These are phyloP conservation scores for Erythrolamprus reginae DNA, from an alignment of 2,113 vertebrate species.

Conservation along the genomic window DNA sequence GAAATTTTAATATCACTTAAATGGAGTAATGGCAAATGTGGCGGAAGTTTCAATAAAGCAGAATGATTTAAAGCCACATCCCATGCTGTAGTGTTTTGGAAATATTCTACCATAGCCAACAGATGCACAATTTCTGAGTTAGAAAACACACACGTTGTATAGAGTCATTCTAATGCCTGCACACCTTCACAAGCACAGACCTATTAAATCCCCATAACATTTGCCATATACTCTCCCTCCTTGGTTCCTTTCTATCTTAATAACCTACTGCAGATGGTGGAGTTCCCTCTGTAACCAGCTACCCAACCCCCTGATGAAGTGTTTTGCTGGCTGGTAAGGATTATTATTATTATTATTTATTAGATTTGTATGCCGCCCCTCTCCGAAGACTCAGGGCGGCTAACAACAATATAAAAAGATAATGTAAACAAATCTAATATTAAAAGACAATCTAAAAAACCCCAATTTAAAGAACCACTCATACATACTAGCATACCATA, in stretches of 20 bases:
- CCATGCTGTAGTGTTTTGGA: background rate
- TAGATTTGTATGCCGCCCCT: too few relatives aligned
- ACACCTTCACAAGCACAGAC: background rate
- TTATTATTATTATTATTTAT: too few relatives aligned
- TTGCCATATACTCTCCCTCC: background rate
- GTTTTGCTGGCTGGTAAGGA: background rate
- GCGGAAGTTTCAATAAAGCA: background rate
- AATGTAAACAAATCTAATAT: too few relatives aligned
- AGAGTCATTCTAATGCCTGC: background rate
- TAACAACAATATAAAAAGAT: too few relatives aligned
- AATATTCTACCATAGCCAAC: background rate
- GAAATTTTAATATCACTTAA: background rate
- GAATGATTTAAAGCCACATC: background rate
- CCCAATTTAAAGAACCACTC: too few relatives aligned
- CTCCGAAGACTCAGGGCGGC: too few relatives aligned
- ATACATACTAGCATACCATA: too few relatives aligned
- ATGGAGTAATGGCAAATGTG: background rate
- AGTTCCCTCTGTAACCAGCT: background rate
- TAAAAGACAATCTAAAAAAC: too few relatives aligned
- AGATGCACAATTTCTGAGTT: background rate
- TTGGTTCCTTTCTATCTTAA: background rate
- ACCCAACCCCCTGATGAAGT: background rate
- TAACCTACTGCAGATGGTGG: background rate
- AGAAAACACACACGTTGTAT: background rate
- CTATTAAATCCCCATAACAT: background rate